A percentile compares a stretch with the other conserved stretches of the same genome.
These are phyloP conservation scores for Bufo gargarizans DNA, from an alignment of 2,113 vertebrate species.

Conservation along the genomic window DNA sequence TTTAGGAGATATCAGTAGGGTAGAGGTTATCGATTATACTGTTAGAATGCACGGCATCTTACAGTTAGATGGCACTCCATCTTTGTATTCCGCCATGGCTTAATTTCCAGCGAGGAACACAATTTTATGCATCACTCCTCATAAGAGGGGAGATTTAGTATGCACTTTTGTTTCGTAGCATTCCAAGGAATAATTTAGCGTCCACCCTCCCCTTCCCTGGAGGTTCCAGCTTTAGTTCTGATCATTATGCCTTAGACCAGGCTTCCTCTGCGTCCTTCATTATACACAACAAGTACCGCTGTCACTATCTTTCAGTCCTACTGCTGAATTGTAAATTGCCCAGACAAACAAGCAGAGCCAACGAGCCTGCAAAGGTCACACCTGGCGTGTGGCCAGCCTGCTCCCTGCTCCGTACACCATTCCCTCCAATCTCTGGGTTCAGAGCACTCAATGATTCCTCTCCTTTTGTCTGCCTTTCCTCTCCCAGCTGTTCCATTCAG, in stretches of 20 bases:
- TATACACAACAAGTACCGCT: slow-evolving; percentile 48
- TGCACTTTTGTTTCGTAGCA: slow-evolving; percentile 25
- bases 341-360: slow-evolving; percentile 61
- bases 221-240: slow-evolving; percentile 35
- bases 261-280: slow-evolving; percentile 40
- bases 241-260: slow-evolving; percentile 43
- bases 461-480: slow-evolving; percentile 69
- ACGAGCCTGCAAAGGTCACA: slow-evolving; percentile 65
- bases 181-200: slow-evolving; percentile 50
- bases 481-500: slow-evolving; percentile 70
- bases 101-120: neutral
- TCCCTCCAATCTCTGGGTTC: slow-evolving; percentile 62
- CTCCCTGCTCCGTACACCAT: slow-evolving; percentile 61
- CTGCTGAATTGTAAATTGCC: slow-evolving; percentile 59
- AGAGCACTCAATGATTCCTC: slow-evolving; percentile 60
- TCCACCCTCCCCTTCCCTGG: slow-evolving; percentile 20
- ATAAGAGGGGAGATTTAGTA: neutral
- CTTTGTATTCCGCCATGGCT: too few relatives aligned
- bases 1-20: too few relatives aligned
- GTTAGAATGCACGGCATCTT: too few relatives aligned
- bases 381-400: slow-evolving; percentile 64
- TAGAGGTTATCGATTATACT: too few relatives aligned
- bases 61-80: neutral
- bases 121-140: slow-evolving; percentile 19
- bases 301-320: slow-evolving; percentile 57